Evolutionary conservation across 2,797 vertebrate species (phyloP), one percentile per base, ranked within the genome.

Genomic region (Peromyscus eremicus): DNA sequence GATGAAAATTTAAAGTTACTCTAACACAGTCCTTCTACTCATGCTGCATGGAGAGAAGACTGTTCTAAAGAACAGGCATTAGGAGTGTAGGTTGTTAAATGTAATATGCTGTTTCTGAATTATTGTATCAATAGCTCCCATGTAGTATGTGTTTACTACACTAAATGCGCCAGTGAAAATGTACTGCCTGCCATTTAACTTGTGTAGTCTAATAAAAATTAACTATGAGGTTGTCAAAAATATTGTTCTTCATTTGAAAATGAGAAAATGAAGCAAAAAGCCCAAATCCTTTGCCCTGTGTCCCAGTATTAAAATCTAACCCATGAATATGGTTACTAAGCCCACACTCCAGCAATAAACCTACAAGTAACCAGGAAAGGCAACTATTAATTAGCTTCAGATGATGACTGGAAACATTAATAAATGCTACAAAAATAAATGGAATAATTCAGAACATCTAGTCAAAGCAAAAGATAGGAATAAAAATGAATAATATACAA

Each of bases 231-330:
- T 85, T 23, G 14, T 83, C 49, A 46, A 1, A 64, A 55, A 21
- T 82, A 55, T 34, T 88, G 34, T 70, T 82, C 8, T 87, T 71
- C 32, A 9, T 34, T 95, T 83, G 37, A 40, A 89, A 92, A 64
- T 86, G 11, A 52, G 40, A 17, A 60, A 85, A 25, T 27, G 83
- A 64, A 37, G 7, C 5, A 57, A 32, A 52, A n/a, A 68, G 0
- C 27, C 12, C 40, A 13, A 85, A 19, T 52, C 66, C 55, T 49
- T 62, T 52, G 52, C 5, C 11, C 9, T 40, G 57, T 89, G 16
- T 80, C n/a, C 46, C n/a, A 25, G 32, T n/a, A 23, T 64, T 85
- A 76, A 9, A 0, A 66, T 70, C 34, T 8, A 82, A 19, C 16
- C 12, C 2, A 76, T 19, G 1, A 1, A 66, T 64, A 1, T 37